Evolutionary conservation across 1,140 invertebrate genomes (phyloP), one percentile per base, ranked within the genome.

Genomic region (Zaprionus capensis): DNA sequence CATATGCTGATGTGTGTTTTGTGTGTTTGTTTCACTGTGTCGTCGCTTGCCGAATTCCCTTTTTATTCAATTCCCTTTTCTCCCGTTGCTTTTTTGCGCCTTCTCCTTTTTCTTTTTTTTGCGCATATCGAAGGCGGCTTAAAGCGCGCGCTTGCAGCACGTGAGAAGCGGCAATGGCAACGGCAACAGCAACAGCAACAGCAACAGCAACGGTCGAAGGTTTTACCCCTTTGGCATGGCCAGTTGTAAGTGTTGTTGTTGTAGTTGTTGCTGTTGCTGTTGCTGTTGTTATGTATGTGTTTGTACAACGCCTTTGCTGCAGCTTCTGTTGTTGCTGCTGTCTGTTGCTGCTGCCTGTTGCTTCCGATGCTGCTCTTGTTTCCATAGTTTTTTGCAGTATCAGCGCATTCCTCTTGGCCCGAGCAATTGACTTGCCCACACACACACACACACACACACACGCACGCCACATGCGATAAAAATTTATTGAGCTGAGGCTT

Each of bases 301-400:
- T 87, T 86, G 83, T 83, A 86, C 82, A 86, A 86, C 80, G 83
- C 83, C 83, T 86, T 86, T 81, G 82, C 87, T 88, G 81, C 69
- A 71, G 83, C 84, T 88, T 80, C 84, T 83, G 83, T 87, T 81
- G 77, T 51, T 46, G 24, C 17, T 22, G 71, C 67, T 68, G 71
- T 9, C 59, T 56, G 56, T 7, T 24, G 38, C 11, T 28, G 59
- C 46, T 62, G 72, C n/a, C 70, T 82, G 70, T 55, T 58, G 63
- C 28, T 71, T 61, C 53, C 36, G 56, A n/a, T 44, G 24, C 26
- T 61, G 67, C 65, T 83, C 72, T 71, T 76, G 80, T 72, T 80
- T 78, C 79, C 79, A 79, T 86, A 80, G 84, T 88, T 86, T 84
- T 44, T 88, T 87, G 83, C 81, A 75, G 63, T 82, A 82, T 80